Conservation (phyloP, 2,888 invertebrate genomes). For the Orthonychiurus folsomi region DNA sequence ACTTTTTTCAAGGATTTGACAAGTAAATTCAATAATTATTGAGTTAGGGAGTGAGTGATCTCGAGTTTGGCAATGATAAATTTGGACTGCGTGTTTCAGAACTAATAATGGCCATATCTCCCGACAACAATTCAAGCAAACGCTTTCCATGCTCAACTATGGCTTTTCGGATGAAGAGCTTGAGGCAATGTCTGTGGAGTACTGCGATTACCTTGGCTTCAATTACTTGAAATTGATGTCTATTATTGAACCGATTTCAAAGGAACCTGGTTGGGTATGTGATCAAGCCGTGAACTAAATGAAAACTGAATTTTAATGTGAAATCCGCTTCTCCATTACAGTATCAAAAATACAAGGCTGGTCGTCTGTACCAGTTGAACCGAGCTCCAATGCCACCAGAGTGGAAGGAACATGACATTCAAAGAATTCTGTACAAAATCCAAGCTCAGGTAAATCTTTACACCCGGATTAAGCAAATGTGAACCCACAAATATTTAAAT, state of each 20-base stretch:
- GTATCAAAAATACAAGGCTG: constrained; percentile 32
- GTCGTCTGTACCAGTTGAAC: constrained; percentile 33
- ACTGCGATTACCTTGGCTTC: constrained; percentile 66
- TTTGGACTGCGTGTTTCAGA: constrained; percentile 45
- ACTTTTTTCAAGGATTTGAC: constrained; percentile 39
- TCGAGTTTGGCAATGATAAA: constrained; percentile 3
- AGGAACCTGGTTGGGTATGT: constrained; percentile 41
- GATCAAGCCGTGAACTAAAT: background rate
- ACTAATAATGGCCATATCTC: constrained; percentile 63
- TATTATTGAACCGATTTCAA: constrained; percentile 51
- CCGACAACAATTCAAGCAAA: constrained; percentile 60
- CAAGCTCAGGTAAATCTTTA: constrained; percentile 31
- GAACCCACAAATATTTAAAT: background rate
- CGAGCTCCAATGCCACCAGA: constrained; percentile 31
- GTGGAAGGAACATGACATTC: constrained; percentile 38
- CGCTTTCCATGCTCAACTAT: constrained; percentile 58
- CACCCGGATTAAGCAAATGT: too few relatives aligned
- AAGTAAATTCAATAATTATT: too few relatives aligned
- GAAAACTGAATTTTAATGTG: background rate
- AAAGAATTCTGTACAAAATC: constrained; percentile 38
- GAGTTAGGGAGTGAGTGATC: too few relatives aligned
- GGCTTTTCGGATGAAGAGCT: constrained; percentile 58
- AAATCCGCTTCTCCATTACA: constrained; percentile 10
- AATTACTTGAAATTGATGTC: constrained; percentile 61
- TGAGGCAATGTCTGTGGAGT: constrained; percentile 59